These are phyloP conservation scores for Cynopterus brachyotis DNA, from an alignment of 2,113 vertebrate species.

Conservation along the genomic window DNA sequence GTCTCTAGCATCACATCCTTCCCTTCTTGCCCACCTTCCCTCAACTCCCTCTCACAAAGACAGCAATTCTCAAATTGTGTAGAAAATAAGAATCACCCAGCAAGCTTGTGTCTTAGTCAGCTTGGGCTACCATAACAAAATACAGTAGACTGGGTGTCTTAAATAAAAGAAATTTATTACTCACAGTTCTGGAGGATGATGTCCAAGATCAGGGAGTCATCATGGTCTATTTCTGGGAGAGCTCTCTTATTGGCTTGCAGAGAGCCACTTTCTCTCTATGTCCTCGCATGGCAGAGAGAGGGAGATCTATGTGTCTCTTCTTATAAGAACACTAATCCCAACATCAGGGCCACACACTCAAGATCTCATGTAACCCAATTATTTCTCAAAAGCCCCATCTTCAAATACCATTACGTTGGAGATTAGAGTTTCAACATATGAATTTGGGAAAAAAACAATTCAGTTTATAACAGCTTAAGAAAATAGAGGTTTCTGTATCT, in stretches of 20 bases:
- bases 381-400: neutral
- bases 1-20: neutral
- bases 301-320: neutral
- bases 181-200: neutral
- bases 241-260: neutral
- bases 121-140: neutral
- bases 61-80: neutral
- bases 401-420: neutral
- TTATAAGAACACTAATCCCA: neutral
- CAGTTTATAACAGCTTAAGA: neutral
- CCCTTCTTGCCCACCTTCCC: accelerated
- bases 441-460: neutral
- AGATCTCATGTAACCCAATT: neutral
- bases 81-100: neutral
- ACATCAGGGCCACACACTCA: neutral
- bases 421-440: neutral
- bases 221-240: neutral
- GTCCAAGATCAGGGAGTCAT: neutral
- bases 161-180: neutral
- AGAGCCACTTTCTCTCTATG: neutral
- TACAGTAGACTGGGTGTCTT: neutral
- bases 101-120: neutral
- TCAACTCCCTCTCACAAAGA: neutral
- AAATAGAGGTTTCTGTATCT: neutral
- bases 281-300: neutral